Evolutionary conservation across 2,113 vertebrate genomes (phyloP).

Genomic region (Phylloscopus whistleri): DNA sequence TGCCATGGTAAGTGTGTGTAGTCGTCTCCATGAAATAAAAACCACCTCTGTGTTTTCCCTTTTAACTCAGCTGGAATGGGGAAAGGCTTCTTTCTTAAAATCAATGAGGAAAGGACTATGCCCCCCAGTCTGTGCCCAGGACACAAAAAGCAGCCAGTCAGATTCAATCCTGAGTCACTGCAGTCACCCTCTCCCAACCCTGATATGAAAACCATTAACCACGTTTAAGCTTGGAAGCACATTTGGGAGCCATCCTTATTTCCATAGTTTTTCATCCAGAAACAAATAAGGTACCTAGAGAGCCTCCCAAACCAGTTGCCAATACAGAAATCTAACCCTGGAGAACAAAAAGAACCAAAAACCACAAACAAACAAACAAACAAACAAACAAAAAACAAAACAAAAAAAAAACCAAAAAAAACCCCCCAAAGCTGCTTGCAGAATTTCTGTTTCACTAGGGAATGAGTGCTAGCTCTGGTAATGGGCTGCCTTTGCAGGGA

Average conservation of each 20-base stretch:
- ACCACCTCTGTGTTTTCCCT: background rate
- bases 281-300: background rate
- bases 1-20: constrained; percentile 3
- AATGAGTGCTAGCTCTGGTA: background rate
- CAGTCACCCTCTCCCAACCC: background rate
- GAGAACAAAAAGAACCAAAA: background rate
- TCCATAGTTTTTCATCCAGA: background rate
- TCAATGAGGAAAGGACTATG: constrained; percentile 8
- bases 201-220: background rate
- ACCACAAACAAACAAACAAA: no score
- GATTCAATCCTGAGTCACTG: background rate
- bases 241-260: background rate
- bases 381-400: background rate
- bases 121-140: background rate
- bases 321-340: background rate
- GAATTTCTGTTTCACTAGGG: background rate
- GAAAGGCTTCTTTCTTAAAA: background rate
- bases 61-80: background rate
- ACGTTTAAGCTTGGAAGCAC: background rate
- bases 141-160: background rate
- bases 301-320: background rate
- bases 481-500: background rate
- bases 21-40: background rate
- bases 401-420: background rate
- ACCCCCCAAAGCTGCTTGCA: background rate